Base-by-base conservation (phyloP, 2,797 vertebrate species). In the Diglossa cyanea region DNA sequence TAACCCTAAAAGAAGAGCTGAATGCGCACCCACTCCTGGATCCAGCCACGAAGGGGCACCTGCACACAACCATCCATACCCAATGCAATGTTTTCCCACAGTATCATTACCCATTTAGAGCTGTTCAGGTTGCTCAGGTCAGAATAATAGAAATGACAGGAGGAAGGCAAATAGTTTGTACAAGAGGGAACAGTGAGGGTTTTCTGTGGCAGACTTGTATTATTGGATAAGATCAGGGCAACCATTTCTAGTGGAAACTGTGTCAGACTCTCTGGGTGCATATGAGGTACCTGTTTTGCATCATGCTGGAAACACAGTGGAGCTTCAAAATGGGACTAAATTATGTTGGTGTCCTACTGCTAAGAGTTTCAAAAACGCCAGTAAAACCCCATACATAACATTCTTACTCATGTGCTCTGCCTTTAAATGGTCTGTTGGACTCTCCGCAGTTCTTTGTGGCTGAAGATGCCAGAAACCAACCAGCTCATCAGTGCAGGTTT, bases 391-490 rank as follows among this genome's bases (percentile, higher is more conserved):
- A 9, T 73, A 58, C 62, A 35, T 30, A 90, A 66, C 57, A 85
- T 66, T 93, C 54, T 90, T 82, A 86, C 24, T 92, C 70, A 72
- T 28, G 8, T 47, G 51, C n/a, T 86, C 58, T 86, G 42, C 62
- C 61, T 91, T 55, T 90, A 77, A 85, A 87, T 0, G 2, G 45
- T 48, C 5, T 2, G 40, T 74, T 9, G 2, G 61, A 35, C 45
- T 53, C 48, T 74, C 40, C 9, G 4, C 37, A 62, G 24, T 21
- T 65, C 31, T 67, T 51, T 79, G 60, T 47, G 88, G 51, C 45
- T 82, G 61, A 76, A 92, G 45, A 39, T 77, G 45, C 78, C 93
- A 90, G 95, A 93, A 96, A 88, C 73, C 93, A 90, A 25, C 30
- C 35, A 65, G 65, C 92, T 70, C 89, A 90, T 66, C 7, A 4